A percentile compares a stretch with the other conserved stretches of the same genome.
Conservation (phyloP, 2,113 vertebrate genomes). For the Seriola dumerili region DNA sequence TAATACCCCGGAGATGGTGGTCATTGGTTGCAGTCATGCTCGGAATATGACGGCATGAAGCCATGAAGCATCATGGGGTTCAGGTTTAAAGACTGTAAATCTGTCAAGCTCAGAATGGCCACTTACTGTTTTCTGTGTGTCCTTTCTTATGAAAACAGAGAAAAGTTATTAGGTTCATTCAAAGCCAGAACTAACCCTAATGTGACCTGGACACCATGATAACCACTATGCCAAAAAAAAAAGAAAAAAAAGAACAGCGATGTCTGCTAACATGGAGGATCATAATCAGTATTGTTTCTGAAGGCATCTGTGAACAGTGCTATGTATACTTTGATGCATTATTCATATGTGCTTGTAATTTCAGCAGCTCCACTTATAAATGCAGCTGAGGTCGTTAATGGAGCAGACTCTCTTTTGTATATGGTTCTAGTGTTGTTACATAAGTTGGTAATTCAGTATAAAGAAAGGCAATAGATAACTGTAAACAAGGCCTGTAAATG, state of each 20-base stretch:
- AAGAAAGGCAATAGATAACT: constrained; percentile 12
- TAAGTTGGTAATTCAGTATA: background rate
- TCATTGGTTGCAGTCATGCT: constrained; percentile 4
- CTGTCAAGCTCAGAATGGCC: constrained; percentile 23
- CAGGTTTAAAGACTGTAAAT: constrained; percentile 31
- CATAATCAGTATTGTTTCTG: background rate
- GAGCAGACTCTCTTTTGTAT: background rate
- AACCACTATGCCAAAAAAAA: background rate
- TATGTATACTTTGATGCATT: background rate
- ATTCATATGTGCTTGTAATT: background rate
- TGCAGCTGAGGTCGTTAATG: background rate
- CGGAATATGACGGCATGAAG: background rate
- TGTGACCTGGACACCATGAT: background rate
- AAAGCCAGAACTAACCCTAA: background rate
- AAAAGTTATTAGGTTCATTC: background rate
- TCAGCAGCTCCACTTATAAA: background rate
- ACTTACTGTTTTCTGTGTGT: constrained; percentile 20
- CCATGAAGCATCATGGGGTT: constrained; percentile 4
- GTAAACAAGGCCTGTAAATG: constrained; percentile 23
- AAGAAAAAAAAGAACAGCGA: background rate
- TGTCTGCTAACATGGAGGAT: background rate
- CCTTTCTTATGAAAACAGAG: background rate
- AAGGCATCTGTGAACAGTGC: background rate
- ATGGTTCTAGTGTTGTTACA: background rate
- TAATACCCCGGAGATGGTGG: constrained; percentile 14